Evolutionary conservation across 2,888 invertebrate genomes (phyloP), one percentile per base, ranked within the genome.

Genomic region (Leucania comma): DNA sequence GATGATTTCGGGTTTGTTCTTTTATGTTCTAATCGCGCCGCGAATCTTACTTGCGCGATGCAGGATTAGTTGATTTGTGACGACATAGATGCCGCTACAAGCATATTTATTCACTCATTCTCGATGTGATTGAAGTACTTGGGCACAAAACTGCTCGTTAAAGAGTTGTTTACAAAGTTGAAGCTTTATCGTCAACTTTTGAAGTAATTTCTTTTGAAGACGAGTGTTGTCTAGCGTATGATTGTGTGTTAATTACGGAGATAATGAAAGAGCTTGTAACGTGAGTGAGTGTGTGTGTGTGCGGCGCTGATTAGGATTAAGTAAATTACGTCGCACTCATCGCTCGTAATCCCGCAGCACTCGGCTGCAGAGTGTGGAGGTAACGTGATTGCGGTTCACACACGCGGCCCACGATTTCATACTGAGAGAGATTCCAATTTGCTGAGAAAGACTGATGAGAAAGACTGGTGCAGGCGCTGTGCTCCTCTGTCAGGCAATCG

Each of bases 241-340:
- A 42, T 67, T 53, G 51, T 58, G 12, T 51, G 48, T 29, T 68
- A 63, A 63, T 63, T 53, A 81, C 48, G 20, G 20, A 32, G 14
- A 22, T 66, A 76, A 59, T 75, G 58, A 59, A 57, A 51, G 48
- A 61, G 46, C 22, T 26, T n/a, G 66, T 56, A 66, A 57, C 59
- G 51, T 35, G 54, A 63, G 50, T 35, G 54, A 60, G 50, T 48
- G 2, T n/a, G 46, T 38, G 32, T 22, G 53, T 22, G 64, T 46
- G 60, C 53, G 35, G 26, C 29, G 57, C 48, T 80, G 74, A 82
- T 85, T 85, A 76, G 85, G 85, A 83, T 83, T 83, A 85, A 73
- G 56, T 75, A 83, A 85, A 85, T 83, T 76, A 80, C 74, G 67
- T 61, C 66, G 57, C 59, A 68, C 72, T 75, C 48, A 69, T 76